Percentiles rank a stretch among this genome's conserved stretches.
phyloP scores from a whole-genome alignment of 92 coral and sea anemone genomes.

The Paragorgia papillata region DNA sequence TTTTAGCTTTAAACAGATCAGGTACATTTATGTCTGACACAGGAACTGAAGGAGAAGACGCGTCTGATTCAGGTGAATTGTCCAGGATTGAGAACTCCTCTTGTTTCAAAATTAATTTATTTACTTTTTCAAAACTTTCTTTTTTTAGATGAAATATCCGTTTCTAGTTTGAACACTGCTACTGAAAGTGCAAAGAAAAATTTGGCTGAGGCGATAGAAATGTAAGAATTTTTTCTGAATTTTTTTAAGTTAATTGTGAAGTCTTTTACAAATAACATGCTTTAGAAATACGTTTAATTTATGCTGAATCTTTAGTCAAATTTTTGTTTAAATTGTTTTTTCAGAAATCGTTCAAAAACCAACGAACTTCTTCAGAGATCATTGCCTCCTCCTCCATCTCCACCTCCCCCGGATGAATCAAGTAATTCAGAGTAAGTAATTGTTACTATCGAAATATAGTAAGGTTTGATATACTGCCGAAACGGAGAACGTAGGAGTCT shows the following conservation, averaged over 20 bases:
- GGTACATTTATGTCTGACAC: slow-evolving; percentile 36
- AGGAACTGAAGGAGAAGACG: slow-evolving; percentile 42
- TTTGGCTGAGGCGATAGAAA: slow-evolving; percentile 38
- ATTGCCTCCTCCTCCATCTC: slow-evolving; percentile 19
- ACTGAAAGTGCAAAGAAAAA: slow-evolving; percentile 43
- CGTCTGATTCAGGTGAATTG: slow-evolving; percentile 34
- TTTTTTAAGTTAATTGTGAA: too few relatives aligned
- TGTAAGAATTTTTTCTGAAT: background rate
- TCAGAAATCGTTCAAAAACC: slow-evolving; percentile 41
- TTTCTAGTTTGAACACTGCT: slow-evolving; percentile 39
- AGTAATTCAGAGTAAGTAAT: slow-evolving; percentile 25
- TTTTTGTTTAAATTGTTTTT: background rate
- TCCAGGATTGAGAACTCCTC: background rate
- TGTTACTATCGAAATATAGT: too few relatives aligned
- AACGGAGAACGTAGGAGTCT: too few relatives aligned
- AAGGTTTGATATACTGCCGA: too few relatives aligned
- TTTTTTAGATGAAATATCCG: slow-evolving; percentile 23
- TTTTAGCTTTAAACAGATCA: slow-evolving; percentile 29
- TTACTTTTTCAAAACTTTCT: background rate
- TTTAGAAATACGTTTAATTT: too few relatives aligned
- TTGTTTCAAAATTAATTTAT: too few relatives aligned
- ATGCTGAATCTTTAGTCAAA: background rate
- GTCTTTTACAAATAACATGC: too few relatives aligned
- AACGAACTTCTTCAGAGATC: slow-evolving; percentile 19
- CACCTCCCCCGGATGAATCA: slow-evolving; percentile 12